Evolutionary conservation across 2,797 vertebrate genomes (phyloP).

Genomic region (Petrocephalus sullivani): DNA sequence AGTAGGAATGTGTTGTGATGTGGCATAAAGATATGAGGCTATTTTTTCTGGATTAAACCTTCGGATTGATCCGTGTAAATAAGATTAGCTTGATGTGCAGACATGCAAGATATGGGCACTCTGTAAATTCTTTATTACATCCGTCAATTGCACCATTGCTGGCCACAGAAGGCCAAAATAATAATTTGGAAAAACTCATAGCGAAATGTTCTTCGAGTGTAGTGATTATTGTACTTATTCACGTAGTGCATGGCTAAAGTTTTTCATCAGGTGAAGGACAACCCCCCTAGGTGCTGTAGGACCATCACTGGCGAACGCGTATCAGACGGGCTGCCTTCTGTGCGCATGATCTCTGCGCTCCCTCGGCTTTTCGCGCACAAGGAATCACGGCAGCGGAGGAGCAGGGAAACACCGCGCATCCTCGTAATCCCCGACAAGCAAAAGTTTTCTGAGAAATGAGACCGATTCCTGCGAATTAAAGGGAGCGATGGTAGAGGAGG

Average conservation of each 20-base stretch:
- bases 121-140: background rate
- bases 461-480: background rate
- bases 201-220: background rate
- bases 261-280: conserved; percentile 2
- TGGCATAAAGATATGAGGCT: background rate
- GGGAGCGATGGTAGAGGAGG: background rate
- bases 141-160: background rate
- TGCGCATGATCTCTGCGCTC: conserved; percentile 40
- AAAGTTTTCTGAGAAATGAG: background rate
- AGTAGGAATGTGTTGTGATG: background rate
- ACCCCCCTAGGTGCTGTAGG: background rate
- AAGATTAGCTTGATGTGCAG: background rate
- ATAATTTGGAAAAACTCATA: background rate
- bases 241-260: background rate
- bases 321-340: conserved; percentile 10
- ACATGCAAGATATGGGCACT: background rate
- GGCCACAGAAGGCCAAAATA: background rate
- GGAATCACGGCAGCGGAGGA: conserved; percentile 22
- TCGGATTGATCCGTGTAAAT: background rate
- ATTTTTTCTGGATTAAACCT: background rate
- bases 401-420: background rate
- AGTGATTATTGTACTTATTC: background rate
- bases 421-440: background rate
- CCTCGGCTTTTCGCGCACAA: conserved; percentile 19
- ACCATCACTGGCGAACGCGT: background rate